A percentile compares a stretch with the other conserved stretches of the same genome.
Evolutionary conservation across 2,888 invertebrate species (phyloP).

Genomic region (Sepioteuthis lessoniana): DNA sequence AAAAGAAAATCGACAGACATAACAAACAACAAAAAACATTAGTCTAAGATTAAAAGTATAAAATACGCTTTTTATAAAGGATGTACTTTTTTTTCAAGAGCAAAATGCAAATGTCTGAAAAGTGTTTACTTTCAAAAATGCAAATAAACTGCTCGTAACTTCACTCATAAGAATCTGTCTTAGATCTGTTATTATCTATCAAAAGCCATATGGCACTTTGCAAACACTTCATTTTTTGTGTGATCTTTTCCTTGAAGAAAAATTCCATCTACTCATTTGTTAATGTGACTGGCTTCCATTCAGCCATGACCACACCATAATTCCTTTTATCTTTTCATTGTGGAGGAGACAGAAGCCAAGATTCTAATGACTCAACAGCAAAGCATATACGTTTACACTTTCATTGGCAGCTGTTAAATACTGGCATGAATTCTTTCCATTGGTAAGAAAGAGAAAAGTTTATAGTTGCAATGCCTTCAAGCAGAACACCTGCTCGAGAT

Average conservation of each 20-base stretch:
- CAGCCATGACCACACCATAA: background rate
- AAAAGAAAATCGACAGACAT: too few species aligned
- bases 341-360: background rate
- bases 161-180: background rate
- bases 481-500: background rate
- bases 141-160: background rate
- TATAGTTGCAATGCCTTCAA: background rate
- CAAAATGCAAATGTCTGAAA: background rate
- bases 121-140: background rate
- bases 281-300: background rate
- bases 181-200: background rate
- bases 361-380: constrained; percentile 4
- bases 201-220: background rate
- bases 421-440: background rate
- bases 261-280: background rate
- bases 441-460: background rate
- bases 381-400: background rate
- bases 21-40: too few species aligned
- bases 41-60: too few species aligned
- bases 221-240: background rate
- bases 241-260: background rate
- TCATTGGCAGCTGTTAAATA: background rate
- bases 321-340: background rate
- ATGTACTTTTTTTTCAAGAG: background rate
- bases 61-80: too few species aligned